Base-by-base conservation (phyloP, 1,140 invertebrate species). In the Melanaphis sacchari region DNA sequence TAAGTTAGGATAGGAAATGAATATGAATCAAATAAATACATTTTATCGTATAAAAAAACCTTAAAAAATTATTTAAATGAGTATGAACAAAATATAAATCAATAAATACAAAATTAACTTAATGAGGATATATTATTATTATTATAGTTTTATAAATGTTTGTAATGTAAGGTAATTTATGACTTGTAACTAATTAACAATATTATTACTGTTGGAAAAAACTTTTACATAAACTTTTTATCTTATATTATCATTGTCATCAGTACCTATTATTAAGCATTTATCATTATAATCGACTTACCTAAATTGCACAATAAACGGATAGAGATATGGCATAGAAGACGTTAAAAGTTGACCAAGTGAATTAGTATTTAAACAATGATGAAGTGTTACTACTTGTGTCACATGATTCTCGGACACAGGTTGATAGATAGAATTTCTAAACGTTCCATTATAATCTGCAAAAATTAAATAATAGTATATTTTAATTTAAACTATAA, bases 231-330 rank as follows among this genome's bases (percentile, higher is more conserved):
- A 26, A 7, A 26, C 24, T 26, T 54, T 54, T 59, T 66, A n/a
- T 66, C 9, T 31, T 66, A 31, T 66, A 66, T 66, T 5, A 66
- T 31, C 59, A 43, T 43, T 43, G 9, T 66, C 59, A 66, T 40
- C 2, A 38, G 0, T 40, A 41, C 8, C 1, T 22, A 82, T 22
- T 40, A 40, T 22, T 40, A 40, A 84, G 26, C 15, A 26, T 24
- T n/a, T 21, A 81, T 81, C 36, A 81, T 38, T 38, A 18, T 11
- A 84, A 18, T 43, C 6, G 31, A 38, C 52, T 93, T 95, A 96
- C 96, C 96, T 96, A 94, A 96, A 96, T 94, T 96, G 96, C 9
- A 97, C 96, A 49, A 96, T 96, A 94, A 97, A 97, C 0, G 96
- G 96, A 94, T 96, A 96, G 1, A 97, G 95, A 94, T 96, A 96